Percentiles rank a stretch among this genome's conserved stretches.
These are phyloP conservation scores for Neosalanx taihuensis DNA, from an alignment of 2,797 vertebrate species.

Conservation along the genomic window DNA sequence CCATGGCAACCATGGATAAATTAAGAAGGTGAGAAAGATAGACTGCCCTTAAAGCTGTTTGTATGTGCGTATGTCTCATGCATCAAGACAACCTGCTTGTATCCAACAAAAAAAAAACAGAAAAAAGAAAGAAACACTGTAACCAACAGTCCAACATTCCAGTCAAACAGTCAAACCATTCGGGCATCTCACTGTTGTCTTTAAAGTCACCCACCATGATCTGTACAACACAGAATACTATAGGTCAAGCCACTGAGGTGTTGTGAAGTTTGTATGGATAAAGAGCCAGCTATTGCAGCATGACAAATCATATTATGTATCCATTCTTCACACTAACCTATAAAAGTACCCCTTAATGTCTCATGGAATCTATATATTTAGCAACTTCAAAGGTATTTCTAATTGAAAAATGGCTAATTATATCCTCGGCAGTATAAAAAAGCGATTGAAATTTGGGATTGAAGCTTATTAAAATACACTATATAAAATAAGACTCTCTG, in stretches of 20 bases:
- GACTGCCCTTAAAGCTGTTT: background rate
- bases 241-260: background rate
- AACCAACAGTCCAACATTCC: too few relatives aligned
- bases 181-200: slow-evolving; percentile 4
- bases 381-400: background rate
- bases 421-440: background rate
- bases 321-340: background rate
- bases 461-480: background rate
- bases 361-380: background rate
- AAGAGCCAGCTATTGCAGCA: background rate
- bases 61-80: background rate
- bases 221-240: background rate
- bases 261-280: background rate
- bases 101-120: background rate
- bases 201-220: background rate
- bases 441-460: slow-evolving; percentile 1
- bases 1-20: slow-evolving; percentile 6
- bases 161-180: background rate
- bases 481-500: background rate
- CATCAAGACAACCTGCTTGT: background rate
- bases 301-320: background rate
- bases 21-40: background rate
- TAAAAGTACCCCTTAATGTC: too few relatives aligned
- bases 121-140: background rate
- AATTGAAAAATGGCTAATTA: background rate